Percentiles rank a stretch among this genome's conserved stretches.
These are phyloP conservation scores for Acrobasis consociella DNA, from an alignment of 2,888 invertebrate species.

Conservation along the genomic window DNA sequence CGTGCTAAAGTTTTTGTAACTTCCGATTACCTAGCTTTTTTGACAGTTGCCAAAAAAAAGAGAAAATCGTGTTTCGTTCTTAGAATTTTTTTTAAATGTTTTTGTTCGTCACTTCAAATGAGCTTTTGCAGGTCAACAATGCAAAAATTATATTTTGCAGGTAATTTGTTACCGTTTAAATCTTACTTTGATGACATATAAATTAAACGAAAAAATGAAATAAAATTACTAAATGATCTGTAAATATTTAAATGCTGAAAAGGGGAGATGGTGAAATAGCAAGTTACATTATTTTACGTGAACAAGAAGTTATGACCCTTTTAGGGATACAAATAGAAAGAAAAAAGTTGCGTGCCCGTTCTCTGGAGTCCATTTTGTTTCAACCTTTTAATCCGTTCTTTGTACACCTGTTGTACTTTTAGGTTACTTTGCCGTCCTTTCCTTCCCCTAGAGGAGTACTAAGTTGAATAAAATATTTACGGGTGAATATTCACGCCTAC, in stretches of 20 bases:
- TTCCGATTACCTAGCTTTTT: not conserved
- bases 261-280: not conserved
- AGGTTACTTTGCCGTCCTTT: slow-evolving; percentile 7
- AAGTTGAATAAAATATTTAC: slow-evolving; percentile 21
- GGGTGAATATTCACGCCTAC: slow-evolving; percentile 14
- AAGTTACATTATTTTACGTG: not conserved
- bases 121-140: too few relatives aligned
- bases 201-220: too few relatives aligned
- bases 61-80: not conserved
- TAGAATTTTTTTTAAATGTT: too few relatives aligned
- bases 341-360: not conserved
- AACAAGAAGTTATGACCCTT: not conserved
- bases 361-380: slow-evolving; percentile 9
- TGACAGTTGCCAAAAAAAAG: not conserved
- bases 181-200: too few relatives aligned
- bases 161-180: too few relatives aligned
- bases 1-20: not conserved
- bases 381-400: slow-evolving; percentile 21
- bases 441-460: not conserved
- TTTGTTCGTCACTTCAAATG: too few relatives aligned
- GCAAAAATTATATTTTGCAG: too few relatives aligned
- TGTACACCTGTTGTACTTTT: slow-evolving; percentile 22
- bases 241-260: not conserved
- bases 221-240: too few relatives aligned
- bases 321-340: not conserved